These are phyloP conservation scores for Hirtodrosophila histrioides DNA, from an alignment of 2,888 invertebrate species.

Conservation along the genomic window DNA sequence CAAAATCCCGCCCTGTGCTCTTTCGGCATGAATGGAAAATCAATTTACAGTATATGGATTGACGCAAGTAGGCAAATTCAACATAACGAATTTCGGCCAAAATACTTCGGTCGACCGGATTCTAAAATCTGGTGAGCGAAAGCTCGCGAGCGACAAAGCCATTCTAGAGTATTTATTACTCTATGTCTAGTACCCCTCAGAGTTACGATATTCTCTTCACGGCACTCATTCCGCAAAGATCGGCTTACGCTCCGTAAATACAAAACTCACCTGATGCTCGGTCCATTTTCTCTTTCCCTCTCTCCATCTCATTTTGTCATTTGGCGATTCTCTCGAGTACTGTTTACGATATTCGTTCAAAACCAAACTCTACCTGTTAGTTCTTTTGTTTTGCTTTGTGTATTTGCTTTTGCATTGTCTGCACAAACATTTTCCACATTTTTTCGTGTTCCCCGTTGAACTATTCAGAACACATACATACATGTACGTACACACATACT, in stretches of 20 bases:
- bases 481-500: conserved; percentile 63
- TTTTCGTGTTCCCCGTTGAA: conserved; percentile 57
- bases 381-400: conserved; percentile 52
- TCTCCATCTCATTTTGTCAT: background rate
- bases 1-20: too few relatives aligned
- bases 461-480: conserved; percentile 66
- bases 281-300: conserved; percentile 3
- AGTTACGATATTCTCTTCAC: conserved; percentile 56
- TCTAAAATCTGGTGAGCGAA: too few relatives aligned
- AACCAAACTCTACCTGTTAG: conserved; percentile 51
- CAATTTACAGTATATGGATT: too few relatives aligned
- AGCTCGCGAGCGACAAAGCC: too few relatives aligned
- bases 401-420: conserved; percentile 36
- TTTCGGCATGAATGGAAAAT: too few relatives aligned
- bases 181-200: background rate
- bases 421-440: conserved; percentile 74
- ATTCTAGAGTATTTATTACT: too few relatives aligned
- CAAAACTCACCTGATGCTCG: conserved; percentile 20
- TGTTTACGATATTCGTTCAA: conserved; percentile 52
- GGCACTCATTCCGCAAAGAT: conserved; percentile 21
- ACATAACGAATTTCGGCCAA: too few relatives aligned
- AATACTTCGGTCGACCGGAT: too few relatives aligned
- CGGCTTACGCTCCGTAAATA: conserved; percentile 16
- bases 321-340: conserved; percentile 5
- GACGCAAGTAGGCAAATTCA: too few relatives aligned